Base-by-base conservation (phyloP, 2,113 vertebrate genomes). In the Chloropsis hardwickii region DNA sequence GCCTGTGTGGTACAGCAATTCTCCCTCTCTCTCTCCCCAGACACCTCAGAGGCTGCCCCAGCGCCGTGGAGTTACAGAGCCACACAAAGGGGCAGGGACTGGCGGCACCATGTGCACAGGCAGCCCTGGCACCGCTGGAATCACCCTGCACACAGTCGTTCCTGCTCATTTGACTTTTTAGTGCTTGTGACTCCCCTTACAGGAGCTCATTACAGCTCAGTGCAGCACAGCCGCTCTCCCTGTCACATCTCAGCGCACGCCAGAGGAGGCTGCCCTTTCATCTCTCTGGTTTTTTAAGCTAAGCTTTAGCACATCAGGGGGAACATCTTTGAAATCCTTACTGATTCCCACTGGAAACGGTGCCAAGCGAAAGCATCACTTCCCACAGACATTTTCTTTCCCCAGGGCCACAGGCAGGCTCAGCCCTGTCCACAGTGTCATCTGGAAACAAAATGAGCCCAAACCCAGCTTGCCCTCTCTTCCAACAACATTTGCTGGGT, bases 321-420 rank as follows among this genome's bases (percentile, higher is more conserved):
- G 71, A 94, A 78, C 16, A 51, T 78, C 88, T 94, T 77, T 96
- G 93, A 96, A 96, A 96, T 92, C 64, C 69, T 86, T 16, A 8
- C 90, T 51, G 87, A 92, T 77, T 95, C 85, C 94, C 79, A 21
- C 82, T 81, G 82, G 85, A 94, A 93, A 83, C 0, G 3, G 67
- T 86, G 90, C 93, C 88, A 71, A 90, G 79, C 0, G 1, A 83
- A 88, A 65, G 45, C 69, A 39, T 48, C 16, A 20, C 84, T 96
- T 93, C 80, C 82, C 72, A 82, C 7, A 2, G 61, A 88, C 21
- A 1, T 53, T 79, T 85, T 73, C 65, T 70, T 78, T 74, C 61
- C 83, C 72, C 56, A 17, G 60, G 60, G 94, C 25, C 76, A 64
- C 24, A 42, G 29, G 31, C 44, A 86, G 40, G 50, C 61, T 92